Evolutionary conservation across 2,888 invertebrate species (phyloP).

Genomic region (Cinara cedri): DNA sequence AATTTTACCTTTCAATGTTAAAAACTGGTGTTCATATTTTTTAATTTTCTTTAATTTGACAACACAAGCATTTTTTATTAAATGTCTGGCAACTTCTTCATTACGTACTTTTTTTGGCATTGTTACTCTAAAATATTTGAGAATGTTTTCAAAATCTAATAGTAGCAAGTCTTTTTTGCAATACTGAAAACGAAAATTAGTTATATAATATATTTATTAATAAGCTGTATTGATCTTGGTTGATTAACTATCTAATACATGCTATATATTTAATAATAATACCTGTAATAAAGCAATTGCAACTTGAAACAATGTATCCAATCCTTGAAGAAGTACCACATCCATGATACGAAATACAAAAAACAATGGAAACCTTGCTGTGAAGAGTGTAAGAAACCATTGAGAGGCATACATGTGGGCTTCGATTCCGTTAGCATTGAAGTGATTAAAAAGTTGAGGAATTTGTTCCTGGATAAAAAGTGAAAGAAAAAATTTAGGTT

Average conservation of each 20-base stretch:
- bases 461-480: slow-evolving; percentile 74
- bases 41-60: slow-evolving; percentile 91
- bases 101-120: slow-evolving; percentile 95
- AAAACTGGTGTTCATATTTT: slow-evolving; percentile 93
- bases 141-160: slow-evolving; percentile 94
- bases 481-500: slow-evolving; percentile 38
- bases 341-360: slow-evolving; percentile 97
- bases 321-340: slow-evolving; percentile 91
- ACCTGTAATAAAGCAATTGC: slow-evolving; percentile 91
- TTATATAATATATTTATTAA: slow-evolving; percentile 18
- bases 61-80: slow-evolving; percentile 88
- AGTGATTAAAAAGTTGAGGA: slow-evolving; percentile 80
- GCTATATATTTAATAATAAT: slow-evolving; percentile 57
- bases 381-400: slow-evolving; percentile 99
- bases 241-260: slow-evolving; percentile 9
- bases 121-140: slow-evolving; percentile 97
- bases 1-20: slow-evolving; percentile 73
- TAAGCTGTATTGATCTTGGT: not conserved
- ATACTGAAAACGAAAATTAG: slow-evolving; percentile 64
- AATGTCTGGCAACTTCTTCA: slow-evolving; percentile 84
- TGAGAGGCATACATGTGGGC: slow-evolving; percentile 99
- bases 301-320: slow-evolving; percentile 94
- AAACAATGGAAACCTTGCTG: slow-evolving; percentile 95
- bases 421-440: slow-evolving; percentile 85
- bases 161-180: slow-evolving; percentile 89